Percentiles rank a stretch among this genome's conserved stretches.
These are phyloP conservation scores for Podarcis muralis DNA, from an alignment of 2,113 vertebrate genomes.

Conservation along the genomic window DNA sequence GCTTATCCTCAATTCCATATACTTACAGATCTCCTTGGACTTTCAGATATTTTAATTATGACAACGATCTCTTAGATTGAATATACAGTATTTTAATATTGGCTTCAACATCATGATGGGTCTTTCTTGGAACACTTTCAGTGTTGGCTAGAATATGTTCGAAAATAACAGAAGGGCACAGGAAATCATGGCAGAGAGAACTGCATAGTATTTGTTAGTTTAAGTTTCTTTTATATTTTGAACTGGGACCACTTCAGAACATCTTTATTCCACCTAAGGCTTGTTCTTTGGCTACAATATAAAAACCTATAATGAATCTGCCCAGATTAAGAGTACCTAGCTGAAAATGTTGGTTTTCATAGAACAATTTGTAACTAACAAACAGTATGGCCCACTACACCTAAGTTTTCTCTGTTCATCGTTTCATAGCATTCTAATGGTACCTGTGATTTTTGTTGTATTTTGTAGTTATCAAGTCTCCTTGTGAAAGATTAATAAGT, in stretches of 20 bases:
- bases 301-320: background rate
- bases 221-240: background rate
- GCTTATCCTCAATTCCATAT: conserved; percentile 13
- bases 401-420: background rate
- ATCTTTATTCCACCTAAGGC: background rate
- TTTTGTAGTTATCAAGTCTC: conserved; percentile 82
- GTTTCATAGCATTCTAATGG: background rate
- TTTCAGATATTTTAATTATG: background rate
- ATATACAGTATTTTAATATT: background rate
- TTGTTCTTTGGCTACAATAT: background rate
- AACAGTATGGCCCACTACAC: background rate
- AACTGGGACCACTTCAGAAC: background rate
- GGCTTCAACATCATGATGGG: background rate
- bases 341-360: background rate
- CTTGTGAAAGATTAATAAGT: conserved; percentile 89
- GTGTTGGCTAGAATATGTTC: background rate
- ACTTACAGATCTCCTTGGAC: background rate
- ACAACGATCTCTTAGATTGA: too few species aligned
- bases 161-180: background rate
- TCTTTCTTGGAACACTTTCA: background rate
- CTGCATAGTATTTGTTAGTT: background rate
- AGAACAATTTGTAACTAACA: background rate
- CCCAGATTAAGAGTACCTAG: background rate
- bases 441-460: conserved; percentile 35
- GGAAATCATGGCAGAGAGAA: background rate